Evolutionary conservation across 1,140 invertebrate genomes (phyloP).

Genomic region (Littorina saxatilis): DNA sequence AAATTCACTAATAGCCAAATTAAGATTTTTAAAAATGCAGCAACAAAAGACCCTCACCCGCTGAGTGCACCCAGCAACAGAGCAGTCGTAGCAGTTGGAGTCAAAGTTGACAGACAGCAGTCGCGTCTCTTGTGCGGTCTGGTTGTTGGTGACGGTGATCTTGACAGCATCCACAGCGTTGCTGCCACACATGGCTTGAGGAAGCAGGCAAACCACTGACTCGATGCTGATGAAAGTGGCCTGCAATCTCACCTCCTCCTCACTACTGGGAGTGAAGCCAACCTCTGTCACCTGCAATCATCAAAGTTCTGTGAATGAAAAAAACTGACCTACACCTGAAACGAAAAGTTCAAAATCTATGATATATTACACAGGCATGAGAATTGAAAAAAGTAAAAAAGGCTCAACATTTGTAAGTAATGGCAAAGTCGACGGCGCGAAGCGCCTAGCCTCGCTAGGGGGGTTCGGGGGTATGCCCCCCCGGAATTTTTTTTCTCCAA

Average conservation of each 20-base stretch:
- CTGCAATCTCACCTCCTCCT: background rate
- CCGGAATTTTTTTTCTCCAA: too few relatives aligned
- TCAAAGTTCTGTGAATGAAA: too few relatives aligned
- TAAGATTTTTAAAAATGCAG: background rate
- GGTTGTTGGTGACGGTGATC: slow-evolving; percentile 56
- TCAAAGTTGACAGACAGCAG: slow-evolving; percentile 45
- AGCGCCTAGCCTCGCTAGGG: too few relatives aligned
- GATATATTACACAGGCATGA: too few relatives aligned
- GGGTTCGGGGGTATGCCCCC: too few relatives aligned
- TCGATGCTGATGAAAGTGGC: slow-evolving; percentile 43
- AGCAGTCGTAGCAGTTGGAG: slow-evolving; percentile 53
- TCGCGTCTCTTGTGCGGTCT: background rate
- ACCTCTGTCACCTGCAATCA: slow-evolving; percentile 30
- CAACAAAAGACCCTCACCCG: slow-evolving; percentile 48
- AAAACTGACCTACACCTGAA: too few relatives aligned
- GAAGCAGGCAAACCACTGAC: slow-evolving; percentile 30
- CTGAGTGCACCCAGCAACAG: slow-evolving; percentile 30
- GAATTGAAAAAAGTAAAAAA: too few relatives aligned
- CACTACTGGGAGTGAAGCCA: background rate
- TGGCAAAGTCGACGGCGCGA: too few relatives aligned
- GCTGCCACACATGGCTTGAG: slow-evolving; percentile 24
- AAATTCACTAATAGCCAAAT: too few relatives aligned
- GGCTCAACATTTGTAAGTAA: too few relatives aligned
- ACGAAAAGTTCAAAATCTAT: too few relatives aligned
- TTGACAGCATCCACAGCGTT: slow-evolving; percentile 13